Evolutionary conservation across 1,140 invertebrate genomes (phyloP).

Genomic region (Pararge aegeria): DNA sequence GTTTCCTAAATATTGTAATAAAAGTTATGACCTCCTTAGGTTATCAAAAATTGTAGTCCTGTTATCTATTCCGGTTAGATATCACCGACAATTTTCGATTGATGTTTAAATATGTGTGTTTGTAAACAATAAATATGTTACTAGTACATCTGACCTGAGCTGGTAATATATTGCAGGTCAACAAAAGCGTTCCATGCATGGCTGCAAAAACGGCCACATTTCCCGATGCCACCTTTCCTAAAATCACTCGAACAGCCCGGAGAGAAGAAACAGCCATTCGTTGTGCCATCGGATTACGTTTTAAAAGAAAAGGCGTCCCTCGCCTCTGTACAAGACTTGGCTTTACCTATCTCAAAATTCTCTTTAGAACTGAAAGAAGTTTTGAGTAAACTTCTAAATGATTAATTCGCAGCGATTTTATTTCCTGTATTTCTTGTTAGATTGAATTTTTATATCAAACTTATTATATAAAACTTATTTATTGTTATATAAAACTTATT

Average conservation of each 20-base stretch:
- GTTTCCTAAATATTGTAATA: too few relatives aligned
- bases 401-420: slow-evolving; percentile 31
- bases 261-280: slow-evolving; percentile 61
- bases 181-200: slow-evolving; percentile 73
- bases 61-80: neutral
- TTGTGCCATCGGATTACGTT: slow-evolving; percentile 63
- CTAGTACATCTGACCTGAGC: neutral
- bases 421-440: neutral
- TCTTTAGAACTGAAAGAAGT: slow-evolving; percentile 62
- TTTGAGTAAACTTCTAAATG: slow-evolving; percentile 59
- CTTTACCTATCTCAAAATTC: slow-evolving; percentile 62
- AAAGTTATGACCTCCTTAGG: neutral
- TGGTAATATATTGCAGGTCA: slow-evolving; percentile 47
- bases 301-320: slow-evolving; percentile 35
- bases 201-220: slow-evolving; percentile 58
- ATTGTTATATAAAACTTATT: too few relatives aligned
- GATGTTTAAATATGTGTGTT: too few relatives aligned
- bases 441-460: too few relatives aligned
- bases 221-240: slow-evolving; percentile 67
- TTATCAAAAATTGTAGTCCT: neutral
- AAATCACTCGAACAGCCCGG: slow-evolving; percentile 35
- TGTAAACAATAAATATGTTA: too few relatives aligned
- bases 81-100: neutral
- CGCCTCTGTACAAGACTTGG: slow-evolving; percentile 45
- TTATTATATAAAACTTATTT: too few relatives aligned